Evolutionary conservation across 1,140 invertebrate genomes (phyloP).

Genomic region (Megalonaias nervosa): DNA sequence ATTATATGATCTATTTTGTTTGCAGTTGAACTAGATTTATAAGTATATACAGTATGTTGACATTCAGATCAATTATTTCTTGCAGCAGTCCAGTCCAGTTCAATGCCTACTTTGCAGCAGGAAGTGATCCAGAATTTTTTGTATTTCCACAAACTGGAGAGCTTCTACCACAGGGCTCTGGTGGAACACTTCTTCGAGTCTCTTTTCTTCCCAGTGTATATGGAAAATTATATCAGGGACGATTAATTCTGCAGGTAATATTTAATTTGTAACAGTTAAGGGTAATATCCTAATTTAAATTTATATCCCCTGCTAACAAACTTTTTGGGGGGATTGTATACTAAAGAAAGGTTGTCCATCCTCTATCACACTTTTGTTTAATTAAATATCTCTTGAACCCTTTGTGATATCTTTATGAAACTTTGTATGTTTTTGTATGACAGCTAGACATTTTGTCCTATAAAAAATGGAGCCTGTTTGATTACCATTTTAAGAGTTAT

Average conservation of each 20-base stretch:
- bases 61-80: slow-evolving; percentile 5
- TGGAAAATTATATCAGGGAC: slow-evolving; percentile 67
- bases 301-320: too few relatives aligned
- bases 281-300: too few relatives aligned
- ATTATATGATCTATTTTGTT: neutral
- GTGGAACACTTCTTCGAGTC: slow-evolving; percentile 64
- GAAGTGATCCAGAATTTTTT: slow-evolving; percentile 69
- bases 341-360: too few relatives aligned
- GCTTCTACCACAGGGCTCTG: slow-evolving; percentile 55
- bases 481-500: too few relatives aligned
- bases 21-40: neutral
- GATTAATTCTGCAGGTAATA: slow-evolving; percentile 67
- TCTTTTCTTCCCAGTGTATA: slow-evolving; percentile 65
- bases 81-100: slow-evolving; percentile 61
- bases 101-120: slow-evolving; percentile 63
- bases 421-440: too few relatives aligned
- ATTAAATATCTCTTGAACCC: too few relatives aligned
- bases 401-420: too few relatives aligned
- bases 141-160: slow-evolving; percentile 66
- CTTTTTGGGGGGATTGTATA: too few relatives aligned
- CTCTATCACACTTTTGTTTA: too few relatives aligned
- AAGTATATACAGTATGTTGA: neutral
- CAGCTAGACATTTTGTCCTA: too few relatives aligned
- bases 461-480: too few relatives aligned
- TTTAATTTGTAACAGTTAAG: too few relatives aligned